phyloP scores from a whole-genome alignment of 2,888 invertebrate genomes.

The Xylota sylvarum region DNA sequence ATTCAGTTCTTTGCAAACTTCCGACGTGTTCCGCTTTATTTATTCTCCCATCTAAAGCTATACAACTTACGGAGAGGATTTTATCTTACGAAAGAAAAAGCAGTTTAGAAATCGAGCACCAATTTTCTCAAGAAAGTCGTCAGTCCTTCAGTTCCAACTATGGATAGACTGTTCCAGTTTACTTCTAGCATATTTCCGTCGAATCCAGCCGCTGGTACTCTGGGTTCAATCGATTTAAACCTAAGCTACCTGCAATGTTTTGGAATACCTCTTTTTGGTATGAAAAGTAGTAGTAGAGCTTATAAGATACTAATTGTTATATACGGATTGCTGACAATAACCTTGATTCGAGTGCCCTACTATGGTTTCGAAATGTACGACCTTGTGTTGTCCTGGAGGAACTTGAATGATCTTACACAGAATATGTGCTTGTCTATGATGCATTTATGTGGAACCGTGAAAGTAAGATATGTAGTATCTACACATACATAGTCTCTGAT shows the following conservation, averaged over 20 bases:
- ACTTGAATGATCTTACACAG: conserved; percentile 78
- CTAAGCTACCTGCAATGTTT: conserved; percentile 44
- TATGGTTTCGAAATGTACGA: conserved; percentile 69
- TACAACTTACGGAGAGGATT: too few relatives aligned
- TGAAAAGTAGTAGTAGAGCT: not conserved
- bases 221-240: conserved; percentile 69
- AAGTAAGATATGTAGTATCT: conserved; percentile 3
- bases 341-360: conserved; percentile 34
- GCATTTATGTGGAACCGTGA: conserved; percentile 26
- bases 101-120: not conserved
- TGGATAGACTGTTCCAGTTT: conserved; percentile 64
- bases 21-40: too few relatives aligned
- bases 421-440: conserved; percentile 70
- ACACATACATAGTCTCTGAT: not conserved
- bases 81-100: too few relatives aligned
- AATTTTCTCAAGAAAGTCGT: too few relatives aligned
- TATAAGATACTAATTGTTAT: conserved; percentile 8
- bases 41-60: too few relatives aligned
- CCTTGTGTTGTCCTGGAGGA: conserved; percentile 65
- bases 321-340: conserved; percentile 19
- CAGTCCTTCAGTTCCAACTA: too few relatives aligned
- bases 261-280: conserved; percentile 52
- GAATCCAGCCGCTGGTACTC: conserved; percentile 31
- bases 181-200: conserved; percentile 54
- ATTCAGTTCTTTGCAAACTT: too few relatives aligned